A percentile compares a stretch with the other conserved stretches of the same genome.
phyloP scores from a whole-genome alignment of 2,888 invertebrate genomes.

The Caradrina clavipalpis region DNA sequence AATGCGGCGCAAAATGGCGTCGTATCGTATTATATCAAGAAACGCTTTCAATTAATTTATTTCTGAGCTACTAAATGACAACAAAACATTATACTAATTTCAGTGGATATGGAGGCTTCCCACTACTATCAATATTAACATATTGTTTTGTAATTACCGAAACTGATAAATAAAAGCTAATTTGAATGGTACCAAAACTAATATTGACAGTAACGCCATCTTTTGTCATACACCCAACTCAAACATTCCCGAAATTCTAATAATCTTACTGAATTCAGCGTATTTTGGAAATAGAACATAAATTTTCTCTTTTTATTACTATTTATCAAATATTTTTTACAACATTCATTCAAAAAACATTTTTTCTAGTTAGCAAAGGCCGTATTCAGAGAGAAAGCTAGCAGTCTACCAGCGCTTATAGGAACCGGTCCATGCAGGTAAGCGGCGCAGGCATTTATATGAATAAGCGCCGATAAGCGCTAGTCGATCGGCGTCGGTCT shows the following conservation, averaged over 20 bases:
- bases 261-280: slow-evolving; percentile 2
- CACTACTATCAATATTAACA: slow-evolving; percentile 10
- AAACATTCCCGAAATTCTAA: not conserved
- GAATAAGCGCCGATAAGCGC: no score
- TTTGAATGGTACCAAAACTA: slow-evolving; percentile 42
- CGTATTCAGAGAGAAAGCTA: no score
- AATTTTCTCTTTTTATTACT: no score
- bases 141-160: slow-evolving; percentile 21
- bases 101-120: not conserved
- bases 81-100: slow-evolving; percentile 3
- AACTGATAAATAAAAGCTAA: slow-evolving; percentile 40
- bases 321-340: no score
- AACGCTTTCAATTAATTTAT: slow-evolving; percentile 38
- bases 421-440: no score
- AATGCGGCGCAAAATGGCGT: slow-evolving; percentile 88
- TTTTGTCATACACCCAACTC: slow-evolving; percentile 23
- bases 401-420: no score
- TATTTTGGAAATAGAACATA: not conserved
- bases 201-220: slow-evolving; percentile 44
- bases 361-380: no score
- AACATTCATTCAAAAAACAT: no score
- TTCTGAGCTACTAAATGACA: not conserved
- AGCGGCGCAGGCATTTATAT: no score
- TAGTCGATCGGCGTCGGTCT: no score
- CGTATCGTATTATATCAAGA: slow-evolving; percentile 56